Evolutionary conservation across 2,113 vertebrate genomes (phyloP), one percentile per base, ranked within the genome.

Genomic region (Ictalurus furcatus): DNA sequence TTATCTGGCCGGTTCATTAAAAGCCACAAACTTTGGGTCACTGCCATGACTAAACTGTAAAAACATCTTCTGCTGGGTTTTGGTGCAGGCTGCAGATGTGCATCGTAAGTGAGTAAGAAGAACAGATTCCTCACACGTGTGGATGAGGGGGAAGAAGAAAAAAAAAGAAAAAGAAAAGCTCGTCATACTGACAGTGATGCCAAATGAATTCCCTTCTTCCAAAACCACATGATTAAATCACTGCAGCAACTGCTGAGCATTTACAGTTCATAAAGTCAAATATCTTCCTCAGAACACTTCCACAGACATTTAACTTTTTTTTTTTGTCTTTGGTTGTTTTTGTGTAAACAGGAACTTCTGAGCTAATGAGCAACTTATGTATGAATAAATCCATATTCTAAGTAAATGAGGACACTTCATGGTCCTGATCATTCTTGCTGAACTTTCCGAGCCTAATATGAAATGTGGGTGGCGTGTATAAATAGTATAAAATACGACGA

Each of bases 181-280:
- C 82, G 40, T 87, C 58, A 0, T 44, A 48, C 54, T 21, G 59
- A 84, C 78, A 76, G 80, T 44, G 21, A 65, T 71, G 88, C 85
- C 17, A 67, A 85, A 85, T 48, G 13, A 87, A 90, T 88, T 87
- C 91, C 89, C 88, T 37, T 78, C 67, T 34, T 54, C 11, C 81
- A 6, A 48, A 89, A 88, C 90, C 63, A 79, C 87, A 90, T 0
- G 21, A 11, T 74, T 65, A 87, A 61, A 91, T 90, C 85, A 88
- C 37, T 28, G 11, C 9, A 71, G 44, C 59, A 19, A 74, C 40
- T 67, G 79, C 86, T 73, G 56, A 78, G 58, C 30, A 73, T 59
- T 40, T 61, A 48, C 63, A 81, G 79, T 54, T 85, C 52, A 63
- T 52, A 16, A 73, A 84, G 44, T 59, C n/a, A 79, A 83, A 83